Evolutionary conservation across 2,888 invertebrate genomes (phyloP).

Genomic region (Oxystoma pomonae): DNA sequence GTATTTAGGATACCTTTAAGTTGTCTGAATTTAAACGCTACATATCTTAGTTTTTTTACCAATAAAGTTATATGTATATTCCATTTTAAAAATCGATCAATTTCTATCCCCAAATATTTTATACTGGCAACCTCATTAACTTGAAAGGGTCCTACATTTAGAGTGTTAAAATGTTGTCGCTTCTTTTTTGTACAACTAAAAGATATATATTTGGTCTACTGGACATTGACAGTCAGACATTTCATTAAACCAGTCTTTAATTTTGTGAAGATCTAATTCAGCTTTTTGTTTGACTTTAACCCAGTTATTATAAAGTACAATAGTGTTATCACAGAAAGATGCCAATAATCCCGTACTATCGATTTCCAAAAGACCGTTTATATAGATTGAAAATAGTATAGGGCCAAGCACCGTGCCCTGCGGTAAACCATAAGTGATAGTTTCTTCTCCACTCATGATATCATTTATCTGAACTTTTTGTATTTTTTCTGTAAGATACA

Average conservation of each 20-base stretch:
- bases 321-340: background rate
- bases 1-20: background rate
- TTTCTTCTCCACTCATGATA: background rate
- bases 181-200: background rate
- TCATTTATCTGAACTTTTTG: background rate
- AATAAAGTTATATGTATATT: conserved; percentile 3
- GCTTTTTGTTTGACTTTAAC: background rate
- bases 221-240: background rate
- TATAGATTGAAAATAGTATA: background rate
- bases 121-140: background rate
- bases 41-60: conserved; percentile 1
- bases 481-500: background rate
- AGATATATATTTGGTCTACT: background rate
- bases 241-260: background rate
- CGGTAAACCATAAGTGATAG: background rate
- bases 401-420: conserved; percentile 1
- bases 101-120: conserved; percentile 6
- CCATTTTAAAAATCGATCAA: conserved; percentile 4
- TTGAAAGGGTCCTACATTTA: background rate
- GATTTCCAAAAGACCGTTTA: background rate
- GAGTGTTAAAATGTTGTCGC: background rate
- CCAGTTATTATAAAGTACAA: background rate
- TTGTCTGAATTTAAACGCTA: background rate
- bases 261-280: background rate
- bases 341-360: background rate